Conservation (phyloP, 2,797 vertebrate species). For the Enteromius unitaeniatus region DNA sequence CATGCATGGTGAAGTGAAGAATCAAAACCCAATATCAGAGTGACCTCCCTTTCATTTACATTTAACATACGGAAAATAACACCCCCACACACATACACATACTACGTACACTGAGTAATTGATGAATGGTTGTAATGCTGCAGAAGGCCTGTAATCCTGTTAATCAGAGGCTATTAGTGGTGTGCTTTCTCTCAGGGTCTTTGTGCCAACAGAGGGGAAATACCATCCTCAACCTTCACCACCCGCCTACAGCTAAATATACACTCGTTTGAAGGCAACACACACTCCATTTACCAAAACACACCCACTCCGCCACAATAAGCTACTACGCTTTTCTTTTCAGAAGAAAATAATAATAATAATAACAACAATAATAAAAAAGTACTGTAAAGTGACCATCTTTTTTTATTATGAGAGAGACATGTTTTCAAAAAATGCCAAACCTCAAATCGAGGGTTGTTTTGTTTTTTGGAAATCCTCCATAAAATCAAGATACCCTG, state of each 20-base stretch:
- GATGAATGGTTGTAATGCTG: slow-evolving; percentile 73
- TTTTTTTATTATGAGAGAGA: not conserved
- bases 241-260: slow-evolving; percentile 26
- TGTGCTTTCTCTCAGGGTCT: slow-evolving; percentile 42
- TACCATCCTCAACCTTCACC: slow-evolving; percentile 38
- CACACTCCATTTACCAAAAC: slow-evolving; percentile 24
- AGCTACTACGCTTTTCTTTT: not conserved
- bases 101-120: slow-evolving; percentile 67
- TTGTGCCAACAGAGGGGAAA: slow-evolving; percentile 20
- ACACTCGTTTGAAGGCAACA: slow-evolving; percentile 22
- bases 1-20: slow-evolving; percentile 14
- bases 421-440: not conserved
- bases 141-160: slow-evolving; percentile 70
- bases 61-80: slow-evolving; percentile 55
- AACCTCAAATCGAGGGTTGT: not conserved
- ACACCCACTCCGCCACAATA: not conserved
- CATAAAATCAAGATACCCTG: slow-evolving; percentile 23
- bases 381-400: not conserved
- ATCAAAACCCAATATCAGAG: slow-evolving; percentile 30
- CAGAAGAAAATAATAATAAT: not conserved
- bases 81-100: slow-evolving; percentile 34
- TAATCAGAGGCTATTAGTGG: slow-evolving; percentile 80
- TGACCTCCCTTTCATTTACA: slow-evolving; percentile 41
- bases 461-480: not conserved
- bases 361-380: too few species aligned